phyloP scores from a whole-genome alignment of 2,113 vertebrate species.

The Monopterus albus region DNA sequence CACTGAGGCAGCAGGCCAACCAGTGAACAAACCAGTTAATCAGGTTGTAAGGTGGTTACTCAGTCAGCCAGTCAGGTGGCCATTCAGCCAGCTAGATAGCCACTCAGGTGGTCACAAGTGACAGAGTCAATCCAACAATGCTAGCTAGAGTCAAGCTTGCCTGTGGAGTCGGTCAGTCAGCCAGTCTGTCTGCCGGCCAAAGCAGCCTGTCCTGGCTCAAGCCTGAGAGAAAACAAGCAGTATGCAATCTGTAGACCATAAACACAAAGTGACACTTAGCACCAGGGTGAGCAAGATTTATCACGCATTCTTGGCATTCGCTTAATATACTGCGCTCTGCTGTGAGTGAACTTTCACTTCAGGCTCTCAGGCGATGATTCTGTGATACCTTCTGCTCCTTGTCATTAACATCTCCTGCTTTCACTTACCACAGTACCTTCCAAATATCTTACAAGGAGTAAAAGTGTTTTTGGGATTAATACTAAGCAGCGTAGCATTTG shows the following conservation, averaged over 20 bases:
- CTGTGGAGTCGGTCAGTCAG: slow-evolving; percentile 36
- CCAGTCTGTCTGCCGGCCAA: slow-evolving; percentile 46
- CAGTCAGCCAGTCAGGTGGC: slow-evolving; percentile 46
- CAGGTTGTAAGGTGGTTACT: slow-evolving; percentile 40
- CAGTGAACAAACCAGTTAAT: slow-evolving; percentile 55
- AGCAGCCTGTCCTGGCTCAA: slow-evolving; percentile 46
- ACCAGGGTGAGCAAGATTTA: slow-evolving; percentile 67
- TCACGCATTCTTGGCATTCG: slow-evolving; percentile 64
- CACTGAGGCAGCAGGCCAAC: slow-evolving; percentile 61
- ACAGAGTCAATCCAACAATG: slow-evolving; percentile 42
- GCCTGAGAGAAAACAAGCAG: slow-evolving; percentile 64
- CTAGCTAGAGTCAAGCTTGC: slow-evolving; percentile 15
- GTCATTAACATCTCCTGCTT: slow-evolving; percentile 54
- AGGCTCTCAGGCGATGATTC: slow-evolving; percentile 44
- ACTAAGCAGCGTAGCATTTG: slow-evolving; percentile 54
- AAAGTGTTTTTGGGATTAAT: slow-evolving; percentile 73
- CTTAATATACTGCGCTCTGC: slow-evolving; percentile 56
- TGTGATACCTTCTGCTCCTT: slow-evolving; percentile 48
- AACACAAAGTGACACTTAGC: slow-evolving; percentile 76
- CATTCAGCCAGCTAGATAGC: slow-evolving; percentile 25
- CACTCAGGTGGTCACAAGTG: slow-evolving; percentile 40
- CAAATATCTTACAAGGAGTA: slow-evolving; percentile 68
- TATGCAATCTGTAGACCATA: slow-evolving; percentile 73
- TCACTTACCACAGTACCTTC: slow-evolving; percentile 59
- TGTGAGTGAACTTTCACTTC: slow-evolving; percentile 63